Percentiles rank a stretch among this genome's conserved stretches.
Evolutionary conservation across 2,113 vertebrate species (phyloP).

Genomic region (Entomyzon cyanotis): DNA sequence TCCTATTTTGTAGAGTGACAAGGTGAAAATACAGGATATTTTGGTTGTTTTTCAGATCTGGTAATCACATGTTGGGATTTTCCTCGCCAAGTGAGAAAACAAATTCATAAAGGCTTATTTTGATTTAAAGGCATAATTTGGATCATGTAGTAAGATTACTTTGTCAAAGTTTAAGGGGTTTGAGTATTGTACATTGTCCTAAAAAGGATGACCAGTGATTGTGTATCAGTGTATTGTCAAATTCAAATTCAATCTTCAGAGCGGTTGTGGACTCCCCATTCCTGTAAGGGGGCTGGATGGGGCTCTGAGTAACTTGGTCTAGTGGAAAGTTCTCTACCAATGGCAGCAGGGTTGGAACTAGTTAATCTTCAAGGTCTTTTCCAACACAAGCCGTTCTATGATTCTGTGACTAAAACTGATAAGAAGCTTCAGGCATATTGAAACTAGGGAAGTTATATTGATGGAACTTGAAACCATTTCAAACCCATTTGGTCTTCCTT

Average conservation of each 20-base stretch:
- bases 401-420: background rate
- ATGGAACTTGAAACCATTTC: background rate
- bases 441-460: background rate
- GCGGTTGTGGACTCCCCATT: background rate
- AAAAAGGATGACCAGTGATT: background rate
- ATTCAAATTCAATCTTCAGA: background rate
- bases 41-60: background rate
- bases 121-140: background rate
- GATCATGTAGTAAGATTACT: background rate
- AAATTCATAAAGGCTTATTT: background rate
- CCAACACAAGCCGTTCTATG: background rate
- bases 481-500: background rate
- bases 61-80: background rate
- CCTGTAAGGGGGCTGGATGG: background rate
- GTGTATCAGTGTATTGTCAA: background rate
- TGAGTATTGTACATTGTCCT: background rate
- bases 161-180: background rate
- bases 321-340: background rate
- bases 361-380: background rate
- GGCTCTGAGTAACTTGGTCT: background rate
- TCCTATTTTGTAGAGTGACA: background rate
- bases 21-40: background rate
- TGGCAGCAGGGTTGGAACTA: no score
- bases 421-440: fast-evolving
- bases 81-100: background rate